phyloP scores from a whole-genome alignment of 2,797 vertebrate genomes.

The Neopelma chrysocephalum region DNA sequence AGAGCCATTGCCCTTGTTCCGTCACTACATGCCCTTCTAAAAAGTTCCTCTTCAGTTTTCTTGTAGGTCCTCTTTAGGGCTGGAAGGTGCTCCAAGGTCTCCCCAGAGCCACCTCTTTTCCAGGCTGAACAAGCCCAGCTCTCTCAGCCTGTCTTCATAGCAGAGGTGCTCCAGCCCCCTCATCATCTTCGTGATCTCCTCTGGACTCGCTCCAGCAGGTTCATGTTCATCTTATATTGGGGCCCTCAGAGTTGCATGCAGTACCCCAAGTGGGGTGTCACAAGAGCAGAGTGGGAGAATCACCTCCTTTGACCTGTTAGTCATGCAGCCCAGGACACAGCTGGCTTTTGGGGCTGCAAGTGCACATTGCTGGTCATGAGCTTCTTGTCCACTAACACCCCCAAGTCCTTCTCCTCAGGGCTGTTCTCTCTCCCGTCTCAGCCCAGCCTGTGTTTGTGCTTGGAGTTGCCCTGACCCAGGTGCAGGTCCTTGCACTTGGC shows the following conservation, averaged over 20 bases:
- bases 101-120: not conserved
- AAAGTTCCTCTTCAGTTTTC: not conserved
- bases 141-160: not conserved
- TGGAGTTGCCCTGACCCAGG: not conserved
- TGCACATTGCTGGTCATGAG: not conserved
- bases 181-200: not conserved
- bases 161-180: not conserved
- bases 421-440: not conserved
- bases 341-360: not conserved
- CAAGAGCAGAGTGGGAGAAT: not conserved
- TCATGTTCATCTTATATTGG: not conserved
- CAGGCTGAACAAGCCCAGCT: not conserved
- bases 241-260: not conserved
- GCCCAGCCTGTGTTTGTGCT: not conserved
- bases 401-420: not conserved
- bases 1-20: not conserved
- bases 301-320: not conserved
- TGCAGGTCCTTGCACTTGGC: not conserved
- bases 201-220: not conserved
- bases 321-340: not conserved
- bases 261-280: not conserved
- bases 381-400: not conserved
- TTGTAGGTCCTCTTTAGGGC: not conserved
- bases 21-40: not conserved
- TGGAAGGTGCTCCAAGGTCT: not conserved